Conservation (phyloP, 2,888 invertebrate species). For the Oxycera nigricornis region DNA sequence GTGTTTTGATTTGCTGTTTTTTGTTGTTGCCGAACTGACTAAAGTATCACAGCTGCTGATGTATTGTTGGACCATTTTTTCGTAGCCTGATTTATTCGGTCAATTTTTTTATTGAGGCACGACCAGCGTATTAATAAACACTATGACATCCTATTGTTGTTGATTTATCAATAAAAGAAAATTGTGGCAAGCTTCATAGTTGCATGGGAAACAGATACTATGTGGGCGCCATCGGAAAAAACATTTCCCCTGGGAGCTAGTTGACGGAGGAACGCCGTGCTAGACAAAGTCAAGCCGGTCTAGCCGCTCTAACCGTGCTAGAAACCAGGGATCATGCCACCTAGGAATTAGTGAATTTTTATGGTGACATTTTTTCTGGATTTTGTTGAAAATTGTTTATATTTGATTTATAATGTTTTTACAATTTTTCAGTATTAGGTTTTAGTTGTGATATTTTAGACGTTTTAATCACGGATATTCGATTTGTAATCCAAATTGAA, state of each 20-base stretch:
- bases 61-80: background rate
- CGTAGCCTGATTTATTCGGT: background rate
- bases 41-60: too few species aligned
- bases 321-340: background rate
- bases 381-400: background rate
- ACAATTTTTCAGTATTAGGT: background rate
- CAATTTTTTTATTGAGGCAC: background rate
- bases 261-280: background rate
- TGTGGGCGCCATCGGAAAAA: background rate
- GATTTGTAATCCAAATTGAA: too few species aligned
- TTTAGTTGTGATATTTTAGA: background rate
- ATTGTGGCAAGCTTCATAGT: slow-evolving; percentile 15
- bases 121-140: background rate
- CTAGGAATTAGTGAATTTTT: background rate
- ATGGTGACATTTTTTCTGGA: background rate
- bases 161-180: slow-evolving; percentile 24
- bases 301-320: background rate
- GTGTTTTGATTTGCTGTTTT: too few species aligned
- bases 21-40: too few species aligned
- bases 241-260: background rate
- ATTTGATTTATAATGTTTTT: slow-evolving; percentile 5
- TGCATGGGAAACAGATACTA: background rate
- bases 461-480: background rate
- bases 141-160: background rate
- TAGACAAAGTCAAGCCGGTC: background rate